Percentiles rank a stretch among this genome's conserved stretches.
Evolutionary conservation across 2,888 invertebrate species (phyloP).

Genomic region (Rotaria socialis): DNA sequence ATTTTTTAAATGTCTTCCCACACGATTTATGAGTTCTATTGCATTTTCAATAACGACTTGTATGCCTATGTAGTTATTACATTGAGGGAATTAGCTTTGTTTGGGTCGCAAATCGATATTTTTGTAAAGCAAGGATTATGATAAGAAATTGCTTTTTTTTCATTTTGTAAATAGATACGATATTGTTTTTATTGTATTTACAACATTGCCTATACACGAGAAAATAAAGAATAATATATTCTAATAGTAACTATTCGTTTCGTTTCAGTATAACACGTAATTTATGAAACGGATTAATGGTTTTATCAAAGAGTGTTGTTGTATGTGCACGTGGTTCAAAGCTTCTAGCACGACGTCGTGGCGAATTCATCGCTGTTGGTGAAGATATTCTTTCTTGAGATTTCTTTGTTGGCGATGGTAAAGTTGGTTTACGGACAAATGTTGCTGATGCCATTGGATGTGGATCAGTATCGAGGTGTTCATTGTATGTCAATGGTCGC

Average conservation of each 20-base stretch:
- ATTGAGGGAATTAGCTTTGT: no score
- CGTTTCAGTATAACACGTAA: slow-evolving; percentile 9
- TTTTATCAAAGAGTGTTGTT: not conserved
- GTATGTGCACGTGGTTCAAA: slow-evolving; percentile 6
- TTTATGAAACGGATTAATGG: not conserved
- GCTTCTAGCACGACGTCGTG: slow-evolving; percentile 1
- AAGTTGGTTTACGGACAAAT: not conserved
- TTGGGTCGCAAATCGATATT: no score
- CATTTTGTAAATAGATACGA: not conserved
- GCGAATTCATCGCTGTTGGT: not conserved
- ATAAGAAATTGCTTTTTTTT: not conserved
- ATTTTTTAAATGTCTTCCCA: no score
- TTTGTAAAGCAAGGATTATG: not conserved
- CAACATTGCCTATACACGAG: not conserved
- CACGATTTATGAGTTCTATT: no score
- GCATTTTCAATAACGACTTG: no score
- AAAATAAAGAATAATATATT: not conserved
- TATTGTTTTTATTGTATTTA: not conserved
- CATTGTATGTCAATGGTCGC: slow-evolving; percentile 4
- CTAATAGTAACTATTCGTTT: not conserved
- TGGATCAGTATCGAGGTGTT: not conserved
- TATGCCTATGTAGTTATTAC: no score
- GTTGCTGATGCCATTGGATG: not conserved
- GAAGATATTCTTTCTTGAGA: not conserved
- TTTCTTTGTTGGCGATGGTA: not conserved